Conservation (phyloP, 2,888 invertebrate genomes). For the Timema podura region DNA sequence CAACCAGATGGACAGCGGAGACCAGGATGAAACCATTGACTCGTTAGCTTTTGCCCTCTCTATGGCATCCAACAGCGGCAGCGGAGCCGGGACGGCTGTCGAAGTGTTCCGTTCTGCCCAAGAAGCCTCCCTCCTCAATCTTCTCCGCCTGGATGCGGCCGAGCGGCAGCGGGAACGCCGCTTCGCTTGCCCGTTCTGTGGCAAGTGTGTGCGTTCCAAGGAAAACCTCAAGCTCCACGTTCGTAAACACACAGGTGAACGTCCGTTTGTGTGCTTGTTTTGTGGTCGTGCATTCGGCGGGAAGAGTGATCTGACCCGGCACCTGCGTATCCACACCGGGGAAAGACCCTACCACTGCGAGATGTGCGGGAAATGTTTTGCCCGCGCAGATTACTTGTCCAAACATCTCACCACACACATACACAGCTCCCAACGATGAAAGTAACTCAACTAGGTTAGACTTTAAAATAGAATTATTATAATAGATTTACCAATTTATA, state of each 20-base stretch:
- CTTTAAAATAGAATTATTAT: neutral
- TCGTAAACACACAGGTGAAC: conserved; percentile 80
- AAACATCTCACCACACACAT: conserved; percentile 89
- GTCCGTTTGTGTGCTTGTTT: conserved; percentile 87
- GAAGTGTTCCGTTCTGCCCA: conserved; percentile 40
- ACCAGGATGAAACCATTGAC: conserved; percentile 71
- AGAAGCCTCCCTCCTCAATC: conserved; percentile 59
- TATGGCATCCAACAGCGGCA: conserved; percentile 38
- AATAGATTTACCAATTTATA: neutral
- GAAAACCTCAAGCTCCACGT: conserved; percentile 85
- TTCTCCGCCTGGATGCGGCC: conserved; percentile 55
- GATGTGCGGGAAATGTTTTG: conserved; percentile 88
- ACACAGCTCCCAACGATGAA: conserved; percentile 46
- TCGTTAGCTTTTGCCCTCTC: conserved; percentile 50
- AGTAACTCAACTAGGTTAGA: neutral
- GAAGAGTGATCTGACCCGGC: conserved; percentile 81
- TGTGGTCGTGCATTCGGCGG: conserved; percentile 86
- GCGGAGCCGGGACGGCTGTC: neutral
- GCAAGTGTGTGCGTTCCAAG: conserved; percentile 83
- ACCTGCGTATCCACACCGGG: conserved; percentile 82
- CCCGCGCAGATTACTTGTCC: conserved; percentile 83
- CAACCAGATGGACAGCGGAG: conserved; percentile 49
- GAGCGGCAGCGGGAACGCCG: conserved; percentile 66
- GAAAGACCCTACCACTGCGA: conserved; percentile 89
- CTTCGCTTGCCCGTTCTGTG: conserved; percentile 85